Evolutionary conservation across 2,797 vertebrate genomes (phyloP), one percentile per base, ranked within the genome.

Genomic region (Glyptemys insculpta): DNA sequence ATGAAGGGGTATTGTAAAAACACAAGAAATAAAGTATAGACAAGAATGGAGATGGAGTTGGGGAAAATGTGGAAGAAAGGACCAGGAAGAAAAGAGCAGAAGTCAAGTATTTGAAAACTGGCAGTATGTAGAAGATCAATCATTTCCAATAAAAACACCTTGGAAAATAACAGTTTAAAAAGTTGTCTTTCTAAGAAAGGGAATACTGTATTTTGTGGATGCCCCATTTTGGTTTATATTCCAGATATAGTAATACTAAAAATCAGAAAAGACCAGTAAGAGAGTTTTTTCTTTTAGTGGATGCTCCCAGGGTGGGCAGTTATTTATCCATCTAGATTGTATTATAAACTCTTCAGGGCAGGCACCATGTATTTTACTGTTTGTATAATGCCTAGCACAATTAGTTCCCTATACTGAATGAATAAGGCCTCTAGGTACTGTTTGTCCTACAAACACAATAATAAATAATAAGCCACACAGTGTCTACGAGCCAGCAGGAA

Each of bases 1-100:
- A 93, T 23, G 78, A 83, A 74, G 62, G 50, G 3, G 3, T n/a
- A 82, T 74, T 59, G 72, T 68, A 72, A 29, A 90, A 83, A 74
- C 29, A 92, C 31, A 90, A 95, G 92, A 93, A 80, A 3, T 31
- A 90, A 90, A 59, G 62, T 83, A 44, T 37, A 81, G 88, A 93
- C 29, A 82, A 23, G 47, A 52, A 86, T 8, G 12, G 68, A 47
- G 12, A 53, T 1, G 83, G 62, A 92, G 50, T 8, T 74, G 31
- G 25, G 79, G 83, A 50, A 57, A 6, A 80, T 9, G 37, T 68
- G 18, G 37, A 84, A 59, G 82, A 96, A 92, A 86, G 4, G 29
- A 92, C 47, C 12, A 37, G 54, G 15, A 85, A 27, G 12, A 23
- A 84, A 84, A 91, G 94, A 89, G 19, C 18, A 84, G 8, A 2